Conservation (phyloP, 2,113 vertebrate genomes). For the Calyptomena viridis region DNA sequence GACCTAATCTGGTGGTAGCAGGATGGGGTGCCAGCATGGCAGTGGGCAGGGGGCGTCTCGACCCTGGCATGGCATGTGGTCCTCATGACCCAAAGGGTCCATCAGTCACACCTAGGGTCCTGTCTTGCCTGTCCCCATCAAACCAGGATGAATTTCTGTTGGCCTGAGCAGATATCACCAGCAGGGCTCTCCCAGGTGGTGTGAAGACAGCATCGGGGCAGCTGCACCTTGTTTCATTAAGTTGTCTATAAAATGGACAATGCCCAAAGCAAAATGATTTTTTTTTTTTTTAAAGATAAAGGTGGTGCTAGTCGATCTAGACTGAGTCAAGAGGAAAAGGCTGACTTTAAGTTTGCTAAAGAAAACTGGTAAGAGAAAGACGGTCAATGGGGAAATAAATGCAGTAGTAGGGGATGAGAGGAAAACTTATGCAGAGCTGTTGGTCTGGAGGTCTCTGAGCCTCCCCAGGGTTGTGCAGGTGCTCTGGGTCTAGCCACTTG, state of each 20-base stretch:
- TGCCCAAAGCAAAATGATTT: neutral
- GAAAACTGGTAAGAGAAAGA: neutral
- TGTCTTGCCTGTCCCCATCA: neutral
- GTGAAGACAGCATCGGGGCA: neutral
- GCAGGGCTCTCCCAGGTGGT: neutral
- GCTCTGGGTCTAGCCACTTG: neutral
- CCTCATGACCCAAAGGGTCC: neutral
- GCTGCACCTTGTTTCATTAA: neutral
- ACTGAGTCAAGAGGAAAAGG: neutral
- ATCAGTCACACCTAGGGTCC: fast-evolving
- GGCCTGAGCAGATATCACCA: neutral
- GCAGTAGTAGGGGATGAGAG: neutral
- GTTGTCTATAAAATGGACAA: neutral
- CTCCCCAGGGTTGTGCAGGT: neutral
- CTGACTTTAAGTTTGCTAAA: neutral
- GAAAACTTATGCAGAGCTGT: neutral
- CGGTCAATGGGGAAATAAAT: neutral
- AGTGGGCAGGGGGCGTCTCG: neutral
- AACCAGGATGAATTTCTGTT: neutral
- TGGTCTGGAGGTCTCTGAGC: neutral
- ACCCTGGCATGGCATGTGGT: neutral
- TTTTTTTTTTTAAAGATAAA: neutral
- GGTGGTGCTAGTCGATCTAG: neutral
- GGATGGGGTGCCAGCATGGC: neutral
- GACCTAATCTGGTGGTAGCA: neutral